Base-by-base conservation (phyloP, 2,888 invertebrate species). In the Leucozona laternaria region DNA sequence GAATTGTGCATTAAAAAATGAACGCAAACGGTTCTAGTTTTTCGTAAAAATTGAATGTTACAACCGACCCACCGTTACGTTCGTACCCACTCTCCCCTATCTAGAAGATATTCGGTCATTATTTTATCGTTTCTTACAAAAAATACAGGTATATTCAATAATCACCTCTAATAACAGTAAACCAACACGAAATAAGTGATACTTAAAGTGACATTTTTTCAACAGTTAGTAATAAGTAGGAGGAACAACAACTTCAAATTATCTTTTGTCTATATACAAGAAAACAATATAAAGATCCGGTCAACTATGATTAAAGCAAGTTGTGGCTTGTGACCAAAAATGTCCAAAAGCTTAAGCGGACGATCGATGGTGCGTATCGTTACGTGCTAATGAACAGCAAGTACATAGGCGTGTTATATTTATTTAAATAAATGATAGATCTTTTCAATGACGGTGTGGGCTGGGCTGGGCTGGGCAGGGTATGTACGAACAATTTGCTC, bases 311-410 rank as follows among this genome's bases (percentile, higher is more conserved):
- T 40, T 13, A 40, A 15, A n/a, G n/a, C n/a, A 31, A 31, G 7
- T 31, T 31, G 4, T 15, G 13, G 15, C 11, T 37, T 58, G 37
- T 58, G 34, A 58, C 58, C 58, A 58, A 58, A 34, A 28, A 58
- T 57, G 15, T 37, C n/a, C 6, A 20, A 58, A 20, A 20, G 20
- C 13, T 22, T 17, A 43, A n/a, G 25, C 20, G 40, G 62, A n/a
- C n/a, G n/a, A n/a, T n/a, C n/a, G n/a, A 11, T 25, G 43, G 34
- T 40, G n/a, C 7, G 7, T 37, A 37, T 58, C 3, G 58, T 58
- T 58, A 58, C 20, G 20, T 58, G 58, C 58, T 34, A 31, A 57
- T 57, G 31, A 57, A 34, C 17, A 57, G 57, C 31, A 53, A 57
- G 57, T 17, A 53, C 48, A 4, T 37, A 31, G n/a, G n/a, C n/a